A percentile compares a stretch with the other conserved stretches of the same genome.
Evolutionary conservation across 1,140 invertebrate species (phyloP).

Genomic region (Pachypsylla venusta): DNA sequence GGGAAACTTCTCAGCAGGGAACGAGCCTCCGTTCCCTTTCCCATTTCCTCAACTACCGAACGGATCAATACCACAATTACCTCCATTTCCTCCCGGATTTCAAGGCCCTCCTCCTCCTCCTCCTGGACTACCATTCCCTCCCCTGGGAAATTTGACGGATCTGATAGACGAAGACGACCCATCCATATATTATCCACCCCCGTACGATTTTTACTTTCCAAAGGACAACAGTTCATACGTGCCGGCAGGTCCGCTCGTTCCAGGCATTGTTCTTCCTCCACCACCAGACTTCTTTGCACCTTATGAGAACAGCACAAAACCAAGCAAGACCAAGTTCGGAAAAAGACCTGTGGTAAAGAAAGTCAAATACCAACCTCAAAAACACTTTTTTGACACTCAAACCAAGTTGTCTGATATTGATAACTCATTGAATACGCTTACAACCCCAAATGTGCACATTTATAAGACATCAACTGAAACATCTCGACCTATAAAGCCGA

Average conservation of each 20-base stretch:
- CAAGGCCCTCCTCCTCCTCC: constrained; percentile 36
- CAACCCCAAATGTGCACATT: neutral
- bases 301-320: constrained; percentile 31
- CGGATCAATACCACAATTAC: constrained; percentile 29
- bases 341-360: constrained; percentile 14
- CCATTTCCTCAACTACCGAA: constrained; percentile 26
- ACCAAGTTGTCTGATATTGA: constrained; percentile 11
- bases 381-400: constrained; percentile 1
- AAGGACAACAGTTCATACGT: constrained; percentile 59
- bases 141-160: constrained; percentile 51
- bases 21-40: constrained; percentile 34
- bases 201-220: constrained; percentile 70
- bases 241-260: constrained; percentile 67
- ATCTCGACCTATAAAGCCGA: constrained; percentile 8
- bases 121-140: constrained; percentile 49
- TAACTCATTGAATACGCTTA: neutral
- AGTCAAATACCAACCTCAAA: constrained; percentile 14
- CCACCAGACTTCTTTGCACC: constrained; percentile 69
- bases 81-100: constrained; percentile 27
- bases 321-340: constrained; percentile 10
- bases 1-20: constrained; percentile 43
- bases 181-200: constrained; percentile 74
- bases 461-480: constrained; percentile 1
- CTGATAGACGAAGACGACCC: constrained; percentile 74
- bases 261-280: constrained; percentile 71